These are phyloP conservation scores for Eutrigla gurnardus DNA, from an alignment of 2,797 vertebrate species.

Conservation along the genomic window DNA sequence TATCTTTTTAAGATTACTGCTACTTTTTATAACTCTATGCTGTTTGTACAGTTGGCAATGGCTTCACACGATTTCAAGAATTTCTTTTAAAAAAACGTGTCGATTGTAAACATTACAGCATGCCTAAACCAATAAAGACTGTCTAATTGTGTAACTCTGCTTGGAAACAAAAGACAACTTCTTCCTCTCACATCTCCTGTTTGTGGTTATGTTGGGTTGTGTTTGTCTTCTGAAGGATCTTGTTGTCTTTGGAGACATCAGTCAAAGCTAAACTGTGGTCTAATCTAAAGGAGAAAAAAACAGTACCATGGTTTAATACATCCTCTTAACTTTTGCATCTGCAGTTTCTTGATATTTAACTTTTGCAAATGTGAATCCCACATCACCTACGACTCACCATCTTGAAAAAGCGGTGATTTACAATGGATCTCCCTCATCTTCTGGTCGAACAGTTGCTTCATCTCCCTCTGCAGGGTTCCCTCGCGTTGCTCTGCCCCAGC, in stretches of 20 bases:
- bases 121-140: constrained; percentile 58
- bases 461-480: constrained; percentile 95
- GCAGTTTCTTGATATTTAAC: background rate
- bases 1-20: constrained; percentile 19
- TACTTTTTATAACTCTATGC: constrained; percentile 26
- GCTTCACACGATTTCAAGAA: constrained; percentile 43
- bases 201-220: constrained; percentile 12
- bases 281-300: constrained; percentile 45
- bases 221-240: constrained; percentile 8
- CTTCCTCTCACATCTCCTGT: constrained; percentile 3
- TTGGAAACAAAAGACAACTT: constrained; percentile 3
- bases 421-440: constrained; percentile 95
- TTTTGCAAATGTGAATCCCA: constrained; percentile 10
- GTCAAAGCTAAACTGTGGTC: constrained; percentile 38
- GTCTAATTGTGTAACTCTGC: constrained; percentile 39
- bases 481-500: constrained; percentile 82
- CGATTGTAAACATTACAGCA: constrained; percentile 61
- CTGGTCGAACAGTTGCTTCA: constrained; percentile 94
- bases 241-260: constrained; percentile 25
- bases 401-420: constrained; percentile 91
- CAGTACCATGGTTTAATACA: background rate
- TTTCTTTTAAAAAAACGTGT: constrained; percentile 43
- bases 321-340: background rate
- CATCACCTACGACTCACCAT: constrained; percentile 75
- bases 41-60: constrained; percentile 75